Evolutionary conservation across 2,888 invertebrate genomes (phyloP), one percentile per base, ranked within the genome.

Genomic region (Polydrusus pterygomalis): DNA sequence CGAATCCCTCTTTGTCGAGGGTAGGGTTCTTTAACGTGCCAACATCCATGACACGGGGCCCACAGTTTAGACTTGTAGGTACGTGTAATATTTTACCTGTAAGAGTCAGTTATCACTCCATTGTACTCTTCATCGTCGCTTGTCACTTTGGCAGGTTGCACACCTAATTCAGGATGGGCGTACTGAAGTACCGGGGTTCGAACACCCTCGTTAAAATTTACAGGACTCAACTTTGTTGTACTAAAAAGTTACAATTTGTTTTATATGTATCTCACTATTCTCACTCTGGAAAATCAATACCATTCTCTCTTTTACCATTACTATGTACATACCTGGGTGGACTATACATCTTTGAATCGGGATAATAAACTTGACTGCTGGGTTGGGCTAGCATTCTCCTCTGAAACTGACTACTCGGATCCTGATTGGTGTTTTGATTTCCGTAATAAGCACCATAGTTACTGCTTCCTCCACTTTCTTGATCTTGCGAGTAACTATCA

Each of bases 101-200:
- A 77, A 51, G 77, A 77, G 34, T 77, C 77, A 38, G 74, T 60
- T 25, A 77, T 20, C 30, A 68, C 74, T n/a, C 64, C 73, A 13
- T 30, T 60, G 17, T 62, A 67, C 18, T 77, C 77, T 2, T 75
- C 71, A 13, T 75, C 77, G 3, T 75, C 75, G 20, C 58, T 71
- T 8, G 74, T 74, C 13, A 56, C 89, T 86, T 92, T 93, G 0
- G 94, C 94, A 0, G 94, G 93, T 84, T 95, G 94, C 0, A 94
- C 92, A 13, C 94, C 95, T 6, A 94, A 86, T 81, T 95, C 95
- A 0, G 95, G 95, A 84, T 95, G 94, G 0, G 94, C 94, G 82
- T 95, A 95, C 82, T 94, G 94, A 0, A 94, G 88, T 2, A 95
- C 93, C 0, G 95, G 94, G 25, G 93, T 92, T 49, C 94, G 88